Conservation (phyloP, 2,888 invertebrate genomes). For the Ellobium chinense region DNA sequence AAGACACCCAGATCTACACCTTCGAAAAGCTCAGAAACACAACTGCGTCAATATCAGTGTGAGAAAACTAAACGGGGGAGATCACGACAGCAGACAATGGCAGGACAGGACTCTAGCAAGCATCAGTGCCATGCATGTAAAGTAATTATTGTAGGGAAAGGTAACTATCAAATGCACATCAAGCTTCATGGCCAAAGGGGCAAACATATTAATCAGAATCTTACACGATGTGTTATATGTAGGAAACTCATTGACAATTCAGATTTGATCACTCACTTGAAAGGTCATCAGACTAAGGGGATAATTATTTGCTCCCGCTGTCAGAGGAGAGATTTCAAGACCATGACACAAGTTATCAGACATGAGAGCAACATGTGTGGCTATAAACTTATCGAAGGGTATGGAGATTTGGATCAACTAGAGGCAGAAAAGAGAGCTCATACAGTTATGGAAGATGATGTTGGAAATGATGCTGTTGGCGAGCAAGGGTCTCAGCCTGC, state of each 20-base stretch:
- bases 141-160: conserved; percentile 16
- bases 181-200: neutral
- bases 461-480: neutral
- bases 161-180: neutral
- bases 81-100: neutral
- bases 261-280: conserved; percentile 6
- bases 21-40: neutral
- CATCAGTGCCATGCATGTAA: conserved; percentile 35
- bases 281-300: conserved; percentile 30
- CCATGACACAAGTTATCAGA: neutral
- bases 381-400: neutral
- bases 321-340: conserved; percentile 31
- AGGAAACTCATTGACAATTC: neutral
- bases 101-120: neutral
- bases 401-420: neutral
- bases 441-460: neutral
- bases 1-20: neutral
- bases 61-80: neutral
- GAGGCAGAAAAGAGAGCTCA: neutral
- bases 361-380: conserved; percentile 58
- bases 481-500: neutral
- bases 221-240: conserved; percentile 32
- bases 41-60: neutral
- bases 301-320: conserved; percentile 31
- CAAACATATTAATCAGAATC: neutral